Evolutionary conservation across 2,888 invertebrate genomes (phyloP).

Genomic region (Cryptus armator): DNA sequence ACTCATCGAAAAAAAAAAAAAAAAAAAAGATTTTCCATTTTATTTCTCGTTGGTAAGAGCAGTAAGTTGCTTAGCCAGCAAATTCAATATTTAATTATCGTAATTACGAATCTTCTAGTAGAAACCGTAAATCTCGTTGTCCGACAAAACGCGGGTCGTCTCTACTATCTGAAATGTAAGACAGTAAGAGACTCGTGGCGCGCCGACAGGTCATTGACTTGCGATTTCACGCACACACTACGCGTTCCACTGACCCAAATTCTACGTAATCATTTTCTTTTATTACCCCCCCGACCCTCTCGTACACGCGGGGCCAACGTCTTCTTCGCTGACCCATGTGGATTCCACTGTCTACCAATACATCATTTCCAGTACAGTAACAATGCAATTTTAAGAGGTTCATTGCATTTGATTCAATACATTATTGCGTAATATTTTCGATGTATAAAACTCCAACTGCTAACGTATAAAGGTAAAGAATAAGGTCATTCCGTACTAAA

Average conservation of each 20-base stretch:
- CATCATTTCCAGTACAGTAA: neutral
- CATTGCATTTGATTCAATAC: too few relatives aligned
- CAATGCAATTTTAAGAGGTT: too few relatives aligned
- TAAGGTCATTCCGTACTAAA: neutral
- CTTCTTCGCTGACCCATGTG: conserved; percentile 51
- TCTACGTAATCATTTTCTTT: conserved; percentile 71
- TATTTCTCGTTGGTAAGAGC: neutral
- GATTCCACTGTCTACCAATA: conserved; percentile 50
- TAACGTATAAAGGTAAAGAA: neutral
- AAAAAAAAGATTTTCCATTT: neutral
- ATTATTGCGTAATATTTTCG: too few relatives aligned
- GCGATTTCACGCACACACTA: conserved; percentile 81
- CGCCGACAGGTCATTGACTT: conserved; percentile 81
- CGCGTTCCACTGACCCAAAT: conserved; percentile 83
- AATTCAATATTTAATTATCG: too few relatives aligned
- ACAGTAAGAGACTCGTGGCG: conserved; percentile 45
- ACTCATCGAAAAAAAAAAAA: too few relatives aligned
- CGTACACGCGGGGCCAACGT: conserved; percentile 20
- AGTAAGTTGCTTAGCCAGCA: too few relatives aligned
- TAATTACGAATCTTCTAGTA: too few relatives aligned
- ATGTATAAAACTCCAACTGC: too few relatives aligned
- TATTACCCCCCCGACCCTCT: conserved; percentile 62
- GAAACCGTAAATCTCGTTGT: conserved; percentile 17
- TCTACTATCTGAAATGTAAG: conserved; percentile 50
- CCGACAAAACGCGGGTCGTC: conserved; percentile 27